Conservation (phyloP, 2,113 vertebrate species). For the Gymnorhina tibicen region DNA sequence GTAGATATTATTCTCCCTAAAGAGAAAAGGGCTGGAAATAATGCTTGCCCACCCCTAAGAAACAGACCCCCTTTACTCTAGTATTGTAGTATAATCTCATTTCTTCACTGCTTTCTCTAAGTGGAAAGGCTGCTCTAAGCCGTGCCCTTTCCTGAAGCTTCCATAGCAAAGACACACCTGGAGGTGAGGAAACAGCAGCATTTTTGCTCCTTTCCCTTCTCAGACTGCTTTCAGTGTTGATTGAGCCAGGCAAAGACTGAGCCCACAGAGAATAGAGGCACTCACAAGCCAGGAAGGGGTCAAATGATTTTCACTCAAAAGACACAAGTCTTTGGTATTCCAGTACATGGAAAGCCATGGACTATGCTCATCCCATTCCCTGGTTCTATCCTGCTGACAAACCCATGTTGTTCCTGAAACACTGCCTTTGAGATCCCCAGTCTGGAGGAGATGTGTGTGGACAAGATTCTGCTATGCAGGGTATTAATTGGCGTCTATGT, state of each 20-base stretch:
- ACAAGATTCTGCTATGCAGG: background rate
- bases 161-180: background rate
- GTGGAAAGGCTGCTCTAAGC: background rate
- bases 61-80: background rate
- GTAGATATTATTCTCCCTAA: constrained; percentile 64
- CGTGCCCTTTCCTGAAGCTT: background rate
- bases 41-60: background rate
- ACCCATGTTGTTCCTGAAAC: background rate
- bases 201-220: background rate
- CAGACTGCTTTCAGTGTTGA: background rate
- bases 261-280: background rate
- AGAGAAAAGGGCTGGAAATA: background rate
- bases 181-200: background rate
- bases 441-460: background rate
- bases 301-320: background rate
- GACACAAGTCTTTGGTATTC: background rate
- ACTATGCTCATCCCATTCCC: background rate
- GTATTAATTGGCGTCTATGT: background rate
- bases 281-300: background rate
- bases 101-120: background rate
- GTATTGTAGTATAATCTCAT: background rate
- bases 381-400: background rate
- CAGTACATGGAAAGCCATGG: background rate
- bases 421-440: background rate
- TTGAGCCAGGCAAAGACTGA: background rate